Evolutionary conservation across 1,140 invertebrate genomes (phyloP), one percentile per base, ranked within the genome.

Genomic region (Eriocheir sinensis): DNA sequence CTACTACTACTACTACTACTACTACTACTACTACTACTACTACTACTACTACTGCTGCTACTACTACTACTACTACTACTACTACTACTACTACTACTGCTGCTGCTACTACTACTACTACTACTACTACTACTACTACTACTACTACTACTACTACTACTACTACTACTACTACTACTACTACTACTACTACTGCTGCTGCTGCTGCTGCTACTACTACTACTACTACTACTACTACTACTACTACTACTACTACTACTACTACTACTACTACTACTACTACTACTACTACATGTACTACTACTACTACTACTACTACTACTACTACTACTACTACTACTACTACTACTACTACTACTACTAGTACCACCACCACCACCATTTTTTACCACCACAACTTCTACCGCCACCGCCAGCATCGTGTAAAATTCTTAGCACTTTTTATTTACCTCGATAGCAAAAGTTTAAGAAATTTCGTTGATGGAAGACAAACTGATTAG

Each of bases 211-310:
- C n/a, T n/a, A n/a, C n/a, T 21, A 53, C 48, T 21, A 53, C n/a
- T 81, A 81, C n/a, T 81, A 81, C n/a, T 81, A 81, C n/a, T 81
- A 81, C n/a, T 81, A 81, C n/a, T 81, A 81, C n/a, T 81, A 81
- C 8, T 81, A 81, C n/a, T 81, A 81, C n/a, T 8, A 81, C n/a
- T 8, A 81, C n/a, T 8, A 81, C n/a, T 81, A 81, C n/a, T 81
- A 81, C n/a, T 81, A 81, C n/a, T 81, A 81, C n/a, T 81, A 81
- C 8, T 81, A 81, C 34, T 81, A 81, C 27, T 81, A 30, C 27
- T 81, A 81, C 34, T 27, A 81, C 34, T 27, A 81, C n/a, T 27
- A 81, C 27, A 3, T 8, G 4, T 36, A 81, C 34, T 81, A 81
- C 34, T 81, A 81, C 34, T 81, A 81, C n/a, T 81, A 81, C 34